A percentile compares a stretch with the other conserved stretches of the same genome.
Evolutionary conservation across 2,888 invertebrate genomes (phyloP).

Genomic region (Apamea epomidion): DNA sequence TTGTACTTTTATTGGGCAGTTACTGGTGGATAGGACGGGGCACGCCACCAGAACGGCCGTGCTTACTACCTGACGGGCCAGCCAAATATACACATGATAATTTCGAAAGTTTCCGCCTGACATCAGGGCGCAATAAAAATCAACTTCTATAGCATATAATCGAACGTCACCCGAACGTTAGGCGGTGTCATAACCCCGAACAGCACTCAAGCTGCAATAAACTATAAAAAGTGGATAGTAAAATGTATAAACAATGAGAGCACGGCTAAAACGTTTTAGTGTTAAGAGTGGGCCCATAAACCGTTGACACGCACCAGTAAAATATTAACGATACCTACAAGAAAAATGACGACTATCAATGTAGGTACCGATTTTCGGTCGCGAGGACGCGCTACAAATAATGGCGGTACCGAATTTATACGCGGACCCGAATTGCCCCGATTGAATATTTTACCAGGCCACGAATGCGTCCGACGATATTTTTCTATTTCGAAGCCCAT

Average conservation of each 20-base stretch:
- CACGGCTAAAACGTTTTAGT: conserved; percentile 90
- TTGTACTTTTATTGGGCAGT: conserved; percentile 61
- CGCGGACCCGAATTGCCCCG: conserved; percentile 89
- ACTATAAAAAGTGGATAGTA: conserved; percentile 89
- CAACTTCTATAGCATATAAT: conserved; percentile 83
- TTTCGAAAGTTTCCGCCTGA: conserved; percentile 74
- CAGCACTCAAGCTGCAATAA: conserved; percentile 86
- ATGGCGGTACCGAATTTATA: conserved; percentile 89
- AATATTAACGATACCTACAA: conserved; percentile 90
- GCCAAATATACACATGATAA: conserved; percentile 74
- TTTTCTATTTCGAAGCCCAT: conserved; percentile 89
- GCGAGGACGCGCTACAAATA: conserved; percentile 89
- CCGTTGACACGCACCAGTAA: conserved; percentile 90
- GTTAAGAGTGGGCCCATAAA: conserved; percentile 90
- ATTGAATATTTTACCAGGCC: conserved; percentile 90
- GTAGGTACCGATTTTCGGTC: conserved; percentile 89
- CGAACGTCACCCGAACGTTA: conserved; percentile 81
- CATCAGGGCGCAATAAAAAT: conserved; percentile 84
- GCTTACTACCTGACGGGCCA: conserved; percentile 66
- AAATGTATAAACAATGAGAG: conserved; percentile 90
- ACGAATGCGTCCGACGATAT: conserved; percentile 89
- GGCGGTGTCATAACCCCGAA: conserved; percentile 83
- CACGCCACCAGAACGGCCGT: conserved; percentile 58
- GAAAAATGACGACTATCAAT: conserved; percentile 90
- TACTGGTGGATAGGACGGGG: conserved; percentile 49